A percentile compares a stretch with the other conserved stretches of the same genome.
These are phyloP conservation scores for Caradrina clavipalpis DNA, from an alignment of 2,888 invertebrate species.

Conservation along the genomic window DNA sequence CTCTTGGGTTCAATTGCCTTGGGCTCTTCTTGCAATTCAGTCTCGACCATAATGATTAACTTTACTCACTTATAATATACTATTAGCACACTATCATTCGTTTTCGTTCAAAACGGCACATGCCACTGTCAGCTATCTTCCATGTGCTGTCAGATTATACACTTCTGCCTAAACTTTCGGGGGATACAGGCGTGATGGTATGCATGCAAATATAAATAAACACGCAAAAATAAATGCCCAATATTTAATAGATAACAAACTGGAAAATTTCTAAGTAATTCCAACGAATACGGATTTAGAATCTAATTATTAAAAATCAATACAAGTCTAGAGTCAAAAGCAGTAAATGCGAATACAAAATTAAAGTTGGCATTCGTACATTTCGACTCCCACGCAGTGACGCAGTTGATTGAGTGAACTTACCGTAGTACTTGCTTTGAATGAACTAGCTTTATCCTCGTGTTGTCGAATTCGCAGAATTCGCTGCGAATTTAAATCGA, in stretches of 20 bases:
- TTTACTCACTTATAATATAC: too few species aligned
- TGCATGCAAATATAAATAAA: too few species aligned
- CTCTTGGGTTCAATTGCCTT: too few species aligned
- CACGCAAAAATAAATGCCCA: too few species aligned
- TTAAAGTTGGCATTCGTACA: conserved; percentile 14
- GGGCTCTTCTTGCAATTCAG: too few species aligned
- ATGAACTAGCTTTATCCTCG: conserved; percentile 16
- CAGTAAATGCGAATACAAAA: conserved; percentile 12
- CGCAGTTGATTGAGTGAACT: conserved; percentile 17
- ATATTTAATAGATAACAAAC: background rate
- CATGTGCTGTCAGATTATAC: too few species aligned
- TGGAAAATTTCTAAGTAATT: background rate
- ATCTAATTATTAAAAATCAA: conserved; percentile 23
- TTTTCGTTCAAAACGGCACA: too few species aligned
- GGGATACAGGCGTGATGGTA: too few species aligned
- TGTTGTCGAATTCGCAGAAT: conserved; percentile 8
- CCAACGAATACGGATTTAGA: background rate
- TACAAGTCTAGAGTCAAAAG: conserved; percentile 11
- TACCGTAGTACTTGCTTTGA: conserved; percentile 23
- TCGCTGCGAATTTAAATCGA: background rate
- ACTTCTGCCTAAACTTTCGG: too few species aligned
- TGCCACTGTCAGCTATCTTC: too few species aligned
- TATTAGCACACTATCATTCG: too few species aligned
- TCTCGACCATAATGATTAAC: too few species aligned
- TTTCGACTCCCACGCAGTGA: conserved; percentile 10